Conservation (phyloP, 2,888 invertebrate species). For the Zaprionus obscuricornis region DNA sequence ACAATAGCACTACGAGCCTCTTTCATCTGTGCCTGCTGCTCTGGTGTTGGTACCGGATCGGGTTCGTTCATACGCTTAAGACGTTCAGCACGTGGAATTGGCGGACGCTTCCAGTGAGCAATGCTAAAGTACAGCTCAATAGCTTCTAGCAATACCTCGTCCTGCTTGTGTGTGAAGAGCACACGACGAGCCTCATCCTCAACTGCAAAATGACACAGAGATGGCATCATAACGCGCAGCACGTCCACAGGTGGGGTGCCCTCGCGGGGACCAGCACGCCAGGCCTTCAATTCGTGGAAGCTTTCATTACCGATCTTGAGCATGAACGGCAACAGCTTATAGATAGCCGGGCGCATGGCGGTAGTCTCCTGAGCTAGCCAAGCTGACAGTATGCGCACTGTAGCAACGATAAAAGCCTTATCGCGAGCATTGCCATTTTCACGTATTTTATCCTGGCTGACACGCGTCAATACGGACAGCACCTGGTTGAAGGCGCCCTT, state of each 20-base stretch:
- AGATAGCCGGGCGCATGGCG: constrained; percentile 93
- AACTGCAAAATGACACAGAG: constrained; percentile 94
- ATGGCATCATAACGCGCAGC: constrained; percentile 92
- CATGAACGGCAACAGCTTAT: constrained; percentile 91
- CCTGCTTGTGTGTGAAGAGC: constrained; percentile 90
- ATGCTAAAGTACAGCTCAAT: constrained; percentile 94
- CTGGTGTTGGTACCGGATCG: constrained; percentile 89
- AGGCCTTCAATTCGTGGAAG: constrained; percentile 89
- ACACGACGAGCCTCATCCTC: constrained; percentile 94
- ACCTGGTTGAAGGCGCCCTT: constrained; percentile 95
- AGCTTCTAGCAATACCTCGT: constrained; percentile 91
- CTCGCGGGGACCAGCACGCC: constrained; percentile 87
- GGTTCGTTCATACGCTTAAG: constrained; percentile 90
- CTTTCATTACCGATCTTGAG: constrained; percentile 92
- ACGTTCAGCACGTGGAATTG: constrained; percentile 91
- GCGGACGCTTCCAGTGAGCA: constrained; percentile 92
- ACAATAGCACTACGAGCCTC: constrained; percentile 93
- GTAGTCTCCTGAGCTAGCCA: constrained; percentile 96
- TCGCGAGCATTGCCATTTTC: constrained; percentile 88
- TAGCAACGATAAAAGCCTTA: constrained; percentile 92
- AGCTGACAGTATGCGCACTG: constrained; percentile 92
- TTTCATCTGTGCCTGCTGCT: constrained; percentile 91
- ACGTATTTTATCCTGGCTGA: constrained; percentile 90
- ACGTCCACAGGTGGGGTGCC: constrained; percentile 87
- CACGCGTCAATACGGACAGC: constrained; percentile 88